Base-by-base conservation (phyloP, 2,797 vertebrate genomes). In the Merluccius polli region DNA sequence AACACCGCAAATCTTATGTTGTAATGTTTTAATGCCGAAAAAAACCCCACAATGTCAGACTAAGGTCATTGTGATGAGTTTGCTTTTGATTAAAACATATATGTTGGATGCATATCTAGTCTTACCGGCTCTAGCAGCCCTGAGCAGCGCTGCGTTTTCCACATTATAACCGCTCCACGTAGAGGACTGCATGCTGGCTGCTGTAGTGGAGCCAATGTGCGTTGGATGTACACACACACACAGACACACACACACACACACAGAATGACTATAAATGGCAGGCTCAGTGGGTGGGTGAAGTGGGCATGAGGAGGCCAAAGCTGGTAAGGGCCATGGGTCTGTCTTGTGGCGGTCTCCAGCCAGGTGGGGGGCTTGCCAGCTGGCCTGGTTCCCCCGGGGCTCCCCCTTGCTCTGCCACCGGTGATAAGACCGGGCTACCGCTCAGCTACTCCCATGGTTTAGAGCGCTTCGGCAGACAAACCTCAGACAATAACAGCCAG, bases 391-490 rank as follows among this genome's bases (percentile, higher is more conserved):
- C 86, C 87, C 89, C 84, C 71, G 80, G 87, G 87, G 83, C 86
- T 88, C 84, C 87, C 88, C 69, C 27, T 79, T 15, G 83, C 76
- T 88, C 90, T 91, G 91, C 86, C 86, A 83, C 75, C 73, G 81
- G 80, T 80, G 92, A 93, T 94, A 92, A 93, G 89, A 90, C 83
- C 81, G 83, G 84, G 81, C 88, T 85, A 79, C 85, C 76, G 81
- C 81, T 89, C 78, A 83, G 82, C 87, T 85, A 77, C 69, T 72
- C 70, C 67, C 74, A 44, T 75, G 78, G 79, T 86, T 86, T 36
- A 78, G 83, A 87, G 75, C 74, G 85, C 78, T n/a, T 75, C 16
- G 41, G 41, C 41, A 18, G 41, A 48, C 41, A 48, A 48, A 48
- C 41, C 41, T n/a, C n/a, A n/a, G n/a, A 48, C 16, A 18, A 16